phyloP scores from a whole-genome alignment of 2,888 invertebrate genomes.

The Habroteleia sp. region DNA sequence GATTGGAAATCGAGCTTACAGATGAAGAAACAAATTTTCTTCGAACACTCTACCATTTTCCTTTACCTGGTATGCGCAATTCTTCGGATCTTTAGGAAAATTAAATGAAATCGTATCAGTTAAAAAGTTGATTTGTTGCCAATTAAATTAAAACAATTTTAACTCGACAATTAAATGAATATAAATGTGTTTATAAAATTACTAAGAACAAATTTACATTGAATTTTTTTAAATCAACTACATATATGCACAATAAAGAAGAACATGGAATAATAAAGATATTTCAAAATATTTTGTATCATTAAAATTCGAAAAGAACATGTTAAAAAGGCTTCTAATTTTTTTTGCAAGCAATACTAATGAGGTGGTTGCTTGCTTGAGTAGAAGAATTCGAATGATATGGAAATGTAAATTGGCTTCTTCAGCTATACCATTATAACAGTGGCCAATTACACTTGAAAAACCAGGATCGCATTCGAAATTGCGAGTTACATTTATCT shows the following conservation, averaged over 20 bases:
- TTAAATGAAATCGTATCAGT: constrained; percentile 23
- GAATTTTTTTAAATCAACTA: too few relatives aligned
- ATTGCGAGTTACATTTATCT: constrained; percentile 57
- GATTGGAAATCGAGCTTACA: constrained; percentile 43
- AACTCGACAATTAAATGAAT: constrained; percentile 6
- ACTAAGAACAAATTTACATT: too few relatives aligned
- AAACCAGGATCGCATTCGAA: constrained; percentile 48
- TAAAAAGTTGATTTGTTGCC: not conserved
- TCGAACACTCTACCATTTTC: constrained; percentile 5
- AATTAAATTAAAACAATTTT: not conserved
- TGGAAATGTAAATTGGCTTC: constrained; percentile 55
- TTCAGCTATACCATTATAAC: constrained; percentile 42
- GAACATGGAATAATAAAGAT: constrained; percentile 12
- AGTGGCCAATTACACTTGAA: constrained; percentile 41
- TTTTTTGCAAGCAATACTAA: constrained; percentile 46
- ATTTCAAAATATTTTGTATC: constrained; percentile 1
- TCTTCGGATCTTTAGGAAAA: constrained; percentile 18
- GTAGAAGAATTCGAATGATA: constrained; percentile 29
- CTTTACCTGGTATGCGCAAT: not conserved
- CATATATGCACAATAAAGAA: too few relatives aligned
- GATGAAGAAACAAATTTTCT: constrained; percentile 43
- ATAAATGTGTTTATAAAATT: too few relatives aligned
- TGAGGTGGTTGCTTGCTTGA: constrained; percentile 24
- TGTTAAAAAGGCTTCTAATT: constrained; percentile 10
- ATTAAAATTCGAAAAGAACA: constrained; percentile 26